These are phyloP conservation scores for Drosophila nr. fundita DNA, from an alignment of 2,888 invertebrate genomes.

Conservation along the genomic window DNA sequence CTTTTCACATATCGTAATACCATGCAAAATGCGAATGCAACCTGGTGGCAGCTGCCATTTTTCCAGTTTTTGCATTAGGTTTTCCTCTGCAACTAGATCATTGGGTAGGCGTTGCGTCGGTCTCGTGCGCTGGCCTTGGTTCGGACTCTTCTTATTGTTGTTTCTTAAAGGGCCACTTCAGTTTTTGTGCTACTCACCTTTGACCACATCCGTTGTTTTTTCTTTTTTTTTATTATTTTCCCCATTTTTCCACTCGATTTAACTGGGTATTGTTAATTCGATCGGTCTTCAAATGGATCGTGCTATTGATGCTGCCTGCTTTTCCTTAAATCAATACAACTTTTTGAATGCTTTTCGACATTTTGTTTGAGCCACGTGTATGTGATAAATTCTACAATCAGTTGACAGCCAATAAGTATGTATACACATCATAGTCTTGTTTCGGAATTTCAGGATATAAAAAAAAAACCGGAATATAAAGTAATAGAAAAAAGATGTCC, in stretches of 20 bases:
- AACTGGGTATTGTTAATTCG: slow-evolving; percentile 37
- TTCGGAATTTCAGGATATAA: slow-evolving; percentile 10
- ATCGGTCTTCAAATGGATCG: slow-evolving; percentile 53
- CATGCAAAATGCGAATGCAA: slow-evolving; percentile 42
- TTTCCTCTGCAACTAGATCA: slow-evolving; percentile 21
- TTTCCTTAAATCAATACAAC: background rate
- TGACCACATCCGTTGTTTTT: slow-evolving; percentile 65
- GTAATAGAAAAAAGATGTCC: slow-evolving; percentile 9
- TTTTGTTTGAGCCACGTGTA: slow-evolving; percentile 23
- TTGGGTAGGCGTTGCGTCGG: slow-evolving; percentile 61
- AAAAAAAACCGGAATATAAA: slow-evolving; percentile 19
- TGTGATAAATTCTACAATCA: background rate
- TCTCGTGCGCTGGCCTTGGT: slow-evolving; percentile 57
- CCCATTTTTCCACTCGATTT: slow-evolving; percentile 65
- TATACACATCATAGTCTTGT: background rate
- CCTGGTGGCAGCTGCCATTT: slow-evolving; percentile 29
- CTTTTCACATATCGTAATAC: slow-evolving; percentile 26
- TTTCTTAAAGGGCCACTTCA: slow-evolving; percentile 59
- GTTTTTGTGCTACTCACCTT: slow-evolving; percentile 45
- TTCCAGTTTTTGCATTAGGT: slow-evolving; percentile 47
- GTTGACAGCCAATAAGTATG: slow-evolving; percentile 4
- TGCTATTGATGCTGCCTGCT: slow-evolving; percentile 48
- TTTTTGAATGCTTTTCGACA: slow-evolving; percentile 4
- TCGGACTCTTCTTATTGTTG: slow-evolving; percentile 35
- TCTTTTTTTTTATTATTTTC: slow-evolving; percentile 40